Base-by-base conservation (phyloP, 2,797 vertebrate species). In the Amazonetta brasiliensis region DNA sequence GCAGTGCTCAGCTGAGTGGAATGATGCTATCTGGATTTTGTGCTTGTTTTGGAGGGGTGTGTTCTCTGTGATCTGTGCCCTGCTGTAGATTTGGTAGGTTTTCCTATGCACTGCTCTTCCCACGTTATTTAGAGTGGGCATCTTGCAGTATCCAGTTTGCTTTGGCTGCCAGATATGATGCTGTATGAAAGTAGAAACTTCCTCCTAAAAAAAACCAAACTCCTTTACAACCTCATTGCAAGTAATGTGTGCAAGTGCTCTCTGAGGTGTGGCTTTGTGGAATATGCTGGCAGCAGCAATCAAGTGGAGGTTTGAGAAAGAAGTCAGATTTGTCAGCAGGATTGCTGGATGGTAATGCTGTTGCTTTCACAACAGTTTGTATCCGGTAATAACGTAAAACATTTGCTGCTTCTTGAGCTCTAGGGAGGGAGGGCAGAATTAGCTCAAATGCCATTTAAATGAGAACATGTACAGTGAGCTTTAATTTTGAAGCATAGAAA, bases 401-500 rank as follows among this genome's bases (percentile, higher is more conserved):
- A 48, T 87, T 95, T 90, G 72, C 88, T 84, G 71, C 33, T 92
- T 94, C 75, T 23, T 64, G 86, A 94, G 80, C 55, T 56, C 52
- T 5, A 1, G 68, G 44, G 87, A 95, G 33, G 43, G 80, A 93
- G 74, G 58, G 78, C 60, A 60, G 87, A 92, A 93, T 91, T 94
- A 90, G 67, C 80, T 82, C 63, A 90, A 77, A 48, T 81, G 84
- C 90, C 81, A 73, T 95, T 95, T 94, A 94, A 95, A 94, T 95
- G 88, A 92, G 76, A 95, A 67, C 77, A 75, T 0, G 0, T 46
- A 74, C 52, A 90, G 25, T 58, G 75, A 72, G 88, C 68, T 92
- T 93, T 80, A 80, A 66, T 94, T 95, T 93, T 95, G 90, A 85
- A 84, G 82, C 92, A 71, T 23, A 63, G 74, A 22, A 91, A 95